Conservation (phyloP, 2,797 vertebrate species). For the Gallinago stenura region DNA sequence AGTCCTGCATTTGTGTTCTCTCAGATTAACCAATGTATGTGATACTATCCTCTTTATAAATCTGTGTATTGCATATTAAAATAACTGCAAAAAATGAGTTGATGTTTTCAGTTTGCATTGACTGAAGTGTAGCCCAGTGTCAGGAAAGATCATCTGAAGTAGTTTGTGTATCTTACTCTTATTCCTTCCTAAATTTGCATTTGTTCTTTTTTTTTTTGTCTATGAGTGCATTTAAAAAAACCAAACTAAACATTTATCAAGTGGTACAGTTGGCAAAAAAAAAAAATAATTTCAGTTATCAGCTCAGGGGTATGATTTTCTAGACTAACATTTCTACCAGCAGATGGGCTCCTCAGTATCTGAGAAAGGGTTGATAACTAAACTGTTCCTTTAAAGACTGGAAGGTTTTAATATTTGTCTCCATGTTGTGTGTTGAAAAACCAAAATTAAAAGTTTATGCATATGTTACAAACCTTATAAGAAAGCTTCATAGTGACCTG, state of each 20-base stretch:
- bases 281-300: neutral
- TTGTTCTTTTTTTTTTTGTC: neutral
- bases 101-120: neutral
- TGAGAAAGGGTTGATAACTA: neutral
- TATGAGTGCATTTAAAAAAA: neutral
- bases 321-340: neutral
- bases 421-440: neutral
- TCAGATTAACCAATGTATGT: neutral
- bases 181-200: neutral
- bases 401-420: neutral
- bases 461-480: neutral
- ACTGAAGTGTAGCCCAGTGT: neutral
- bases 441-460: neutral
- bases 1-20: neutral
- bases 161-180: neutral
- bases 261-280: neutral
- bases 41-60: neutral
- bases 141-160: neutral
- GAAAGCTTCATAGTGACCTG: neutral
- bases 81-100: neutral
- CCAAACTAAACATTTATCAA: neutral
- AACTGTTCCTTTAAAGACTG: neutral
- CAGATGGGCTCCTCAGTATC: slow-evolving; percentile 34
- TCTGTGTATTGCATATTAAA: neutral
- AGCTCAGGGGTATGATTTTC: neutral